phyloP scores from a whole-genome alignment of 2,888 invertebrate genomes.

The Chymomyza caudatula region DNA sequence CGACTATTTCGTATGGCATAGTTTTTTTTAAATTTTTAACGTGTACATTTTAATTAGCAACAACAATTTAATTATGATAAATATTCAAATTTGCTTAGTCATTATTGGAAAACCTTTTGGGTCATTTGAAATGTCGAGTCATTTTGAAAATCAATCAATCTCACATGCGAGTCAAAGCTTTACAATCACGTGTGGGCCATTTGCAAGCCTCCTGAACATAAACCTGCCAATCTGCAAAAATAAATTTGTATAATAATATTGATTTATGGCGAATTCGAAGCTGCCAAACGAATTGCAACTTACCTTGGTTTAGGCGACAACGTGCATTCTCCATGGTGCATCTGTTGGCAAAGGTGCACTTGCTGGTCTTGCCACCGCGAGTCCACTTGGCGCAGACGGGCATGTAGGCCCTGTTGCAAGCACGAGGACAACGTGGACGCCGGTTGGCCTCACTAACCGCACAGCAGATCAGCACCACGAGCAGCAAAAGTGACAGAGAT shows the following conservation, averaged over 20 bases:
- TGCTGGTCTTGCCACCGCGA: neutral
- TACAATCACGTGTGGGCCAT: neutral
- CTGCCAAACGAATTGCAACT: neutral
- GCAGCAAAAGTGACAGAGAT: neutral
- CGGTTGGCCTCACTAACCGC: neutral
- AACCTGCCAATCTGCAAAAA: constrained; percentile 11
- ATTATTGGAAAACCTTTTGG: neutral
- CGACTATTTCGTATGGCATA: neutral
- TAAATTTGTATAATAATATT: neutral
- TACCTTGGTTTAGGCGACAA: constrained; percentile 2
- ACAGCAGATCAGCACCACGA: neutral
- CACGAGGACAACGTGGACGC: neutral
- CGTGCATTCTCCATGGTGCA: constrained; percentile 13
- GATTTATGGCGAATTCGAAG: neutral
- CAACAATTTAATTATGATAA: neutral
- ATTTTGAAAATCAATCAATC: neutral
- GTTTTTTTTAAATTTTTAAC: too few relatives aligned
- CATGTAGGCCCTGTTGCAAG: neutral
- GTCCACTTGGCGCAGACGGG: constrained; percentile 28
- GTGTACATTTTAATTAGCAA: neutral
- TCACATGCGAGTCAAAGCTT: neutral
- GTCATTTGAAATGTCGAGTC: neutral
- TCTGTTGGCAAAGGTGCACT: constrained; percentile 24
- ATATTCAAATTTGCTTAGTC: neutral
- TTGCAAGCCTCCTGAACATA: neutral